Base-by-base conservation (phyloP, 2,113 vertebrate species). In the Saccopteryx bilineata region DNA sequence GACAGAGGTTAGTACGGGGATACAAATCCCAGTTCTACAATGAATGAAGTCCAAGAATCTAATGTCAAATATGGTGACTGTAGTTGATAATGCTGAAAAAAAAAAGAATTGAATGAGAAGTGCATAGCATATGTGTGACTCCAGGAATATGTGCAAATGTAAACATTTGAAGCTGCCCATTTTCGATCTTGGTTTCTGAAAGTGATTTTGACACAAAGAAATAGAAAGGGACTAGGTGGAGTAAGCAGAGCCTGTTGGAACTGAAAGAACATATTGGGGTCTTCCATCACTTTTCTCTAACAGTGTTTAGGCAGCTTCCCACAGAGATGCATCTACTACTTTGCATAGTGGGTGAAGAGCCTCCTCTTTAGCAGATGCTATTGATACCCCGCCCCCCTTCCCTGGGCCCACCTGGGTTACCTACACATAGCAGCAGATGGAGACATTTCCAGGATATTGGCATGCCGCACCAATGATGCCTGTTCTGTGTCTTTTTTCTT, bases 101-200 rank as follows among this genome's bases (percentile, higher is more conserved):
- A 18, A 58, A 39, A 10, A 31, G 19, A 79, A 69, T 66, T 26
- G 52, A 46, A 0, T 26, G 13, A 89, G 52, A 86, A 91, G 31
- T 24, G 4, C 13, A 8, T 31, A 33, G 76, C 69, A 28, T 56
- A 61, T 28, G 9, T 65, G 19, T 50, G 56, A 71, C 9, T 50
- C 66, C 26, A 50, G 48, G 28, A 84, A 80, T 28, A 26, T 0
- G n/a, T 60, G 12, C 66, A 26, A 92, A 69, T 17, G 24, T 74
- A 83, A 78, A 75, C 5, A 89, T 93, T 87, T 68, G 23, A 91
- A 90, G 74, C 15, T 28, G 21, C 56, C 50, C 48, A 48, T 80
- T 90, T 83, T 33, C 84, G 58, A 80, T 54, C 66, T 94, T 74
- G 26, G 75, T 75, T 95, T 90, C 58, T 76, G 50, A 76, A n/a